Evolutionary conservation across 2,797 vertebrate genomes (phyloP), one percentile per base, ranked within the genome.

Genomic region (Hemibagrus guttatus): DNA sequence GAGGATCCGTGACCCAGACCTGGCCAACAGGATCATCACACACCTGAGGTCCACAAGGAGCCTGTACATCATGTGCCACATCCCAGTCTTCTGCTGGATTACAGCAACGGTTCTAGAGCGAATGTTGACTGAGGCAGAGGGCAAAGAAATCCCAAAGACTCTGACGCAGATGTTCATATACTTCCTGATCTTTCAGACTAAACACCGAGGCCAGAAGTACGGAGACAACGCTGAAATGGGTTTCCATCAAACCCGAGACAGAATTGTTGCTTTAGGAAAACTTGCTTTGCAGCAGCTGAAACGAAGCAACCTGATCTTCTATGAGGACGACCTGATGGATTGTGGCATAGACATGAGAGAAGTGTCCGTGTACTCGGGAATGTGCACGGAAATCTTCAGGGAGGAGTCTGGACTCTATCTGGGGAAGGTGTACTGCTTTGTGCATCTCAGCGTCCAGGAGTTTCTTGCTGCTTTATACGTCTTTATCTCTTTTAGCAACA

Each of bases 81-180:
- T 93, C 69, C 92, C 93, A 0, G 91, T 93, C 87, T 93, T 93
- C 91, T 93, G 93, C 89, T 94, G 78, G 78, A 80, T 61, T 26
- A 14, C 78, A 80, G 56, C 72, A 3, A 52, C 42, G 16, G 46
- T 75, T 52, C 72, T 75, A 16, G 76, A 78, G 74, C 61, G 78
- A 26, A 80, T 80, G 56, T 39, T 80, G 21, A 46, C 31, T 46
- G 59, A 64, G 26, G 59, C 79, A 46, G 56, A 49, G 39, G 28
- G 59, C 39, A 13, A 4, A 49, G 79, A 72, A 11, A 72, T 72
- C 39, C 69, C 69, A 0, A 46, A 72, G 39, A 46, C 69, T 46
- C 12, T 72, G 21, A 72, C 69, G 0, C 69, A 72, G 42, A 72
- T 75, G 72, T 75, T 52, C 46, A 52, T n/a, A 75, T 28, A 28